A percentile compares a stretch with the other conserved stretches of the same genome.
Evolutionary conservation across 2,113 vertebrate genomes (phyloP).

Genomic region (Clarias gariepinus): DNA sequence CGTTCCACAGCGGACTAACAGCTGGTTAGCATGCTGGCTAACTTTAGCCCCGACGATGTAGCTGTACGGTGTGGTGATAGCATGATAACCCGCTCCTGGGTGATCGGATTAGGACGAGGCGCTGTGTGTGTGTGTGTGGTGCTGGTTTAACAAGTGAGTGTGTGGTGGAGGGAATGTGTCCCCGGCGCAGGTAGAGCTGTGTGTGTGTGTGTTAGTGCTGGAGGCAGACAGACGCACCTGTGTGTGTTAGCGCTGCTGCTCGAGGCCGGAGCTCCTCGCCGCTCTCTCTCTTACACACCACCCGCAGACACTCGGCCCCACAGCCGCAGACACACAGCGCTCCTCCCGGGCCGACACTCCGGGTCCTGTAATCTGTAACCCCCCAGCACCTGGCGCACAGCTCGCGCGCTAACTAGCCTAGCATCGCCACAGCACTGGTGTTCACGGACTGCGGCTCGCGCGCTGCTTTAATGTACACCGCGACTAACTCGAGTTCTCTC

Average conservation of each 20-base stretch:
- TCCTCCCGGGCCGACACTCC: not conserved
- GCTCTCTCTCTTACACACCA: not conserved
- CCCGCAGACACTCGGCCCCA: too few species aligned
- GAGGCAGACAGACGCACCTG: too few species aligned
- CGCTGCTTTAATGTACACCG: not conserved
- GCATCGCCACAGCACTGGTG: slow-evolving; percentile 9
- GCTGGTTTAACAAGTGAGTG: too few species aligned
- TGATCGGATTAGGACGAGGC: not conserved
- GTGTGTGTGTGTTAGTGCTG: not conserved
- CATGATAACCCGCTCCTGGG: not conserved
- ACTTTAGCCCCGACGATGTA: not conserved
- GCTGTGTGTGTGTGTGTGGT: not conserved
- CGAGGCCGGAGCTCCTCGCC: not conserved
- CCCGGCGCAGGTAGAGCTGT: too few species aligned
- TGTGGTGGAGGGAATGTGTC: too few species aligned
- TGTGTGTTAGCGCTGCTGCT: not conserved
- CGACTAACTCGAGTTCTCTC: not conserved
- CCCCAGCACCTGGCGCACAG: not conserved
- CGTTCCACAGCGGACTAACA: not conserved
- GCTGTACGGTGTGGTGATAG: not conserved
- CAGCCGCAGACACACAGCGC: too few species aligned
- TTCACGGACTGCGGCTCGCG: slow-evolving; percentile 1
- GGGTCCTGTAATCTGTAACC: not conserved
- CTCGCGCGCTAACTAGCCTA: slow-evolving; percentile 18
- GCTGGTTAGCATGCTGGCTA: not conserved